Base-by-base conservation (phyloP, 2,113 vertebrate genomes). In the Aythya baeri region DNA sequence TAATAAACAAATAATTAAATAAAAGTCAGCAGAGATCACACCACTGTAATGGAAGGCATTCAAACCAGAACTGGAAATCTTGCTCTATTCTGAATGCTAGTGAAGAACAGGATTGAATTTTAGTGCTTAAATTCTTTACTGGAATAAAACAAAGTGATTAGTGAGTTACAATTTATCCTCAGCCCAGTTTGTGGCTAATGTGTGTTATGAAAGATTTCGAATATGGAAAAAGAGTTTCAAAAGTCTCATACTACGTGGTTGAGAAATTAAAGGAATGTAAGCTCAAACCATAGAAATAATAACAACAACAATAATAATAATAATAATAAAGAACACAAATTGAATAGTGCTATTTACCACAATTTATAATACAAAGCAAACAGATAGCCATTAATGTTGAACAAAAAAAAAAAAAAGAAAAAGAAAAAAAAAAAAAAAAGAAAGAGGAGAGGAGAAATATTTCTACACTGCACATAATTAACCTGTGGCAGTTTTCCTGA, bases 241-340 rank as follows among this genome's bases (percentile, higher is more conserved):
- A 79, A 52, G 20, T 38, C 79, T 80, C 1, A 0, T 13, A 71
- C 14, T 1, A 1, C 18, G 7, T 54, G 13, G 43, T 2, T 63
- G 41, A 86, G 21, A 93, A 93, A 58, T 23, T 7, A 91, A 14
- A 88, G 8, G 6, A 1, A 8, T 50, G 54, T 27, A 32, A 66
- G 36, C 16, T 88, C 36, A 83, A 44, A 2, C 23, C 26, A 50
- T 1, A 1, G 34, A 88, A 17, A 83, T 50, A 77, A 0, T 49
- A 2, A 78, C 63, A 92, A 63, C n/a, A 70, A 49, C 7, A 13
- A 58, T 23, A 26, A 0, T 54, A 2, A 78, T 65, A 91, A 49
- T 11, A 10, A 58, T 50, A 26, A 14, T 55, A 54, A 55, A n/a
- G 8, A 80, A 86, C 7, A 65, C 8, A 54, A 49, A 89, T 27